Base-by-base conservation (phyloP, 2,888 invertebrate genomes). In the Lasioglossum calceatum region DNA sequence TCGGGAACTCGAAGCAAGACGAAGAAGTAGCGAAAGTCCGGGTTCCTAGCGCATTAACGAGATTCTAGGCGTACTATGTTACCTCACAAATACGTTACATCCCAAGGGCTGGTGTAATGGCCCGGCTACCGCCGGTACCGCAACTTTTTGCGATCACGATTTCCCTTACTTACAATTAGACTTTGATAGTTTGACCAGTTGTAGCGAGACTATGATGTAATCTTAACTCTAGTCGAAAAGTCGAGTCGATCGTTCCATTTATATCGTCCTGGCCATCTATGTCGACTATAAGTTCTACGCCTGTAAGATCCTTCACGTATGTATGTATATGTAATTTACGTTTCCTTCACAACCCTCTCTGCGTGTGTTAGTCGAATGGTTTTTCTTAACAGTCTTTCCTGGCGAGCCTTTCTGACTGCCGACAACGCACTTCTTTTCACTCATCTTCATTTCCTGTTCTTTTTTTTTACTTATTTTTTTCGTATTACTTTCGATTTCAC, bases 1-100 rank as follows among this genome's bases (percentile, higher is more conserved):
- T 0, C 96, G 97, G 88, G 97, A 98, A 94, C 95, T 98, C 89
- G 95, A 95, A 42, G 94, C 95, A 47, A 93, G 94, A 82, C 93
- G 94, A 89, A 92, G 92, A 84, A 93, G 94, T 85, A 93, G 92
- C 92, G 94, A 94, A 88, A 93, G 94, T 87, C 93, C 95, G 79
- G 95, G 94, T 89, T 95, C 95, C 95, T 95, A 95, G 95, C 95
- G 94, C 92, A 95, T 95, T 93, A 94, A 94, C 91, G 92, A 94
- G 83, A 92, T 95, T 87, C 83, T 95, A 91, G 92, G 93, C 81
- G 92, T 94, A 88, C 88, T 94, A 67, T 93, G 90, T 92, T 94
- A 94, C 89, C 93, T 92, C 82, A 92, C 92, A 81, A 92, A 91
- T 86, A 91, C 92, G 78, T 91, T 93, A 85, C 91, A 92, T 81